Evolutionary conservation across 1,140 invertebrate species (phyloP), one percentile per base, ranked within the genome.

Genomic region (Solenopsis invicta): DNA sequence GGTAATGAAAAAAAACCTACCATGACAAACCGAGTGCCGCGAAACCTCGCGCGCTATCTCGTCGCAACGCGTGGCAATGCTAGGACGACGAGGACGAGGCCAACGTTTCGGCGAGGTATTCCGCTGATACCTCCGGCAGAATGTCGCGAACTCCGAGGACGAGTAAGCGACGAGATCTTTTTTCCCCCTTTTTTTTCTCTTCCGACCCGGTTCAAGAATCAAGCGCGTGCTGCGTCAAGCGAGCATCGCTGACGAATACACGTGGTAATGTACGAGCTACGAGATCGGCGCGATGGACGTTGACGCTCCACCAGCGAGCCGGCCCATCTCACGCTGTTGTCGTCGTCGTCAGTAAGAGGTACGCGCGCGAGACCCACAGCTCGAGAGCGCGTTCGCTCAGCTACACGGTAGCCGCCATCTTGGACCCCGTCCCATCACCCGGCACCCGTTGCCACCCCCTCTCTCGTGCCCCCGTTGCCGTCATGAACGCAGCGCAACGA

Each of bases 371-470:
- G 71, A 1, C 76, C 69, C 52, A 88, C 74, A 54, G 12, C 21
- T 87, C 86, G 77, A 89, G 52, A 93, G 86, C 87, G 89, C 91
- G 85, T 91, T 92, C 66, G 82, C 85, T 89, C 87, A 85, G 5
- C 62, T 67, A 86, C 88, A 92, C 89, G 89, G 89, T n/a, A n/a
- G 29, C 29, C 29, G 29, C 29, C 29, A 29, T 29, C 29, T 29
- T 29, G 29, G 29, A 66, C 89, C 74, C 67, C 76, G 64, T 76
- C 45, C 59, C 59, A 4, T 34, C 54, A 5, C 16, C 90, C 82
- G 18, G 18, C 29, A 16, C 5, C 8, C 16, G 0, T n/a, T 18
- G 1, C 34, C 9, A n/a, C 37, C n/a, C 62, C 8, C 10, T 21
- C 13, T 18, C 50, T 12, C 9, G 2, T 8, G 6, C 52, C 18